Base-by-base conservation (phyloP, 2,113 vertebrate genomes). In the Ovibos moschatus region DNA sequence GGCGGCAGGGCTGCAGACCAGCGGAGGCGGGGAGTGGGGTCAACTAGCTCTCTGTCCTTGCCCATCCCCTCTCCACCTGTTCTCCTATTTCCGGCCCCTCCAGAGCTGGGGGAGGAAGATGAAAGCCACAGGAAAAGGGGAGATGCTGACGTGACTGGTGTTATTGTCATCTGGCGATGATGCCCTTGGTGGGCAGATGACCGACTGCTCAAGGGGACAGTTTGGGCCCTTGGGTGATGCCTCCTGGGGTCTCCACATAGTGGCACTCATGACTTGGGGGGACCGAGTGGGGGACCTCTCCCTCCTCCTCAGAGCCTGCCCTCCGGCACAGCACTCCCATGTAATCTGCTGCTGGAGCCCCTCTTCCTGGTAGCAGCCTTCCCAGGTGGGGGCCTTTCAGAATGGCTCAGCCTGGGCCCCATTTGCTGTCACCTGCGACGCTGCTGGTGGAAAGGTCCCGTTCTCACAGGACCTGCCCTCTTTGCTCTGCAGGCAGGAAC, bases 11-110 rank as follows among this genome's bases (percentile, higher is more conserved):
- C 50, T 23, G 3, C 10, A 3, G 43, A 23, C 2, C 4, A 14
- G 67, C 4, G 2, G 19, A 6, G 7, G 6, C 17, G 10, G 21
- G 45, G 67, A 51, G 1, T 1, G 0, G 11, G 79, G 14, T 2
- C 25, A 5, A 0, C 12, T 14, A 0, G 0, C 2, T 4, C 5
- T 13, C 43, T 51, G 7, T 28, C 82, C 51, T 62, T 21, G 43
- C 12, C 14, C 15, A 2, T 74, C 60, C 25, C 79, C 27, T 17
- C 10, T 90, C 50, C 40, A 45, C 30, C 5, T 28, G 28, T 16
- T 78, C 7, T 47, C 14, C 87, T 43, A 5, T 33, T 57, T 58
- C 21, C 8, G 17, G 86, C 3, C 16, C 55, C 30, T 91, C 14
- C 8, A 47, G 96, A 84, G 55, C 57, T 30, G 2, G 47, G 50